Evolutionary conservation across 1,140 invertebrate genomes (phyloP), one percentile per base, ranked within the genome.

Genomic region (Drosophila suzukii): DNA sequence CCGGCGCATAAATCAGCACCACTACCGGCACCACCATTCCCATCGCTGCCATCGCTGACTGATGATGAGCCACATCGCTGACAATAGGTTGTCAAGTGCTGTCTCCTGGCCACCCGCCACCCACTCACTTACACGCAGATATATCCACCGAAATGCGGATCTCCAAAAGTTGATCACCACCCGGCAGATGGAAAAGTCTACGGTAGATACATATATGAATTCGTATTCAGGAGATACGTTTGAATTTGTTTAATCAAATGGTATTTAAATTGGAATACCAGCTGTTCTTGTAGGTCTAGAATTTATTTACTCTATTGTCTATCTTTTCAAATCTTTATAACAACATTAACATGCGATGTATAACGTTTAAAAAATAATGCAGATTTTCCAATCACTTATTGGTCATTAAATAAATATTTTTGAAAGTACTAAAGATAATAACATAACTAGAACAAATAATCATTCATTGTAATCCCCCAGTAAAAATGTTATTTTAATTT

Each of bases 51-150:
- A 44, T n/a, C 10, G 13, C 58, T 50, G 61, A 58, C 74, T 38
- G 46, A 51, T 79, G 81, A 84, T 68, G 81, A 80, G 81, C 60
- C 72, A 32, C 59, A 32, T 60, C 47, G 79, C 76, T 86, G 84
- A 86, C 83, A 86, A 89, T 86, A 71, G 66, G 56, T 75, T 74
- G 77, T 86, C 83, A 88, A 81, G 84, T 88, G 75, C 34, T 79
- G 83, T 60, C 61, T 74, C 56, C 60, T 50, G 59, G 57, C 56
- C 32, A 27, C 53, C 68, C 54, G 54, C 53, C 57, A 62, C 77
- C 56, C 65, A 79, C 80, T 67, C 66, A 53, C 76, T 53, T 56
- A 65, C 75, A 62, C n/a, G 41, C 44, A 17, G 47, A 67, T 36
- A 17, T 41, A 17, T 57, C 50, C 60, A 57, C 51, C 61, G n/a